Base-by-base conservation (phyloP, 2,888 invertebrate species). In the Belgica antarctica region DNA sequence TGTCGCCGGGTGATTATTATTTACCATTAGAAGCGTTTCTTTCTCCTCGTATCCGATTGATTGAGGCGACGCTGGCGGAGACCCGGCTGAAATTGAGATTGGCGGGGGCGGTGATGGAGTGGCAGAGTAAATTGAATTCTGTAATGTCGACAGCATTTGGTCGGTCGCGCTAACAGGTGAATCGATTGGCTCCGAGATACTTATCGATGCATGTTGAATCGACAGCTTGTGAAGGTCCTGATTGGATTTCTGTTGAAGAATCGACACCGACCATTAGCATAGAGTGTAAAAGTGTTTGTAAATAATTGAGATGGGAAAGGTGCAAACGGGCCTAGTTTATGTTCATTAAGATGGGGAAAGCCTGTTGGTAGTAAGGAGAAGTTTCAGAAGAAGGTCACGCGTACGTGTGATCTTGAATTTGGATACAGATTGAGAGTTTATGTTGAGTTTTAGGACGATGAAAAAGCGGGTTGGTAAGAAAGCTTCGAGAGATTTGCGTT, bases 191-290 rank as follows among this genome's bases (percentile, higher is more conserved):
- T 70, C 70, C n/a, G 61, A 61, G 22, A 70, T 61, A 41, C 61
- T 61, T 17, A 70, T 70, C 12, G 70, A 70, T 24, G 70, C 61
- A 27, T 70, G 70, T 61, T 70, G 70, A 24, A 70, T 22, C 22
- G 70, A 8, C 27, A 70, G 15, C 12, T 36, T 70, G 17, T 25
- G 17, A 12, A 69, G 41, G 8, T 70, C 70, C 27, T 36, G 59
- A 27, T 15, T 41, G 1, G 61, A 70, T 61, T 61, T 61, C 70
- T 70, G 61, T 59, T 10, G 22, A 31, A n/a, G n/a, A n/a, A n/a
- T n/a, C n/a, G n/a, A n/a, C n/a, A n/a, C n/a, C n/a, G n/a, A n/a
- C n/a, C n/a, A n/a, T n/a, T n/a, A n/a, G n/a, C n/a, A n/a, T n/a
- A n/a, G n/a, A n/a, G n/a, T n/a, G n/a, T n/a, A n/a, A n/a, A n/a